These are phyloP conservation scores for Tigriopus californicus DNA, from an alignment of 2,888 invertebrate genomes.

Conservation along the genomic window DNA sequence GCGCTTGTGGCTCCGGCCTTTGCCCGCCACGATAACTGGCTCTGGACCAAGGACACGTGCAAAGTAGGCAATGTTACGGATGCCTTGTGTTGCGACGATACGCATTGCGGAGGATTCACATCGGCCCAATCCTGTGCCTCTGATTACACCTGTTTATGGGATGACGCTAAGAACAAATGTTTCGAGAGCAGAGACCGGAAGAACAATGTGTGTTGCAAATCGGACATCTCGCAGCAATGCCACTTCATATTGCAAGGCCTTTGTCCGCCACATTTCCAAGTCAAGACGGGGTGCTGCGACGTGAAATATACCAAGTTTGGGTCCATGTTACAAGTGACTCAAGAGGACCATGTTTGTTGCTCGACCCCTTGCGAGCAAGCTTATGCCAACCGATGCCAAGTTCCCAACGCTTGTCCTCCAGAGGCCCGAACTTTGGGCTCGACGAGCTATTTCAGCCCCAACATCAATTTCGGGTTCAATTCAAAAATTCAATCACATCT, in stretches of 20 bases:
- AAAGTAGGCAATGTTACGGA: neutral
- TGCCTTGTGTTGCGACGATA: conserved; percentile 3
- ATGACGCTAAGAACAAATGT: neutral
- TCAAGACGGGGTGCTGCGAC: neutral
- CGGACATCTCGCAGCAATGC: neutral
- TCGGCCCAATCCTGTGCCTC: neutral
- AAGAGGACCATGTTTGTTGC: neutral
- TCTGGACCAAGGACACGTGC: neutral
- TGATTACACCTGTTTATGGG: neutral
- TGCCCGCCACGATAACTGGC: neutral
- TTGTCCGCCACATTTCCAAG: neutral
- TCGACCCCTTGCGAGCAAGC: neutral
- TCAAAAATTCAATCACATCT: too few relatives aligned
- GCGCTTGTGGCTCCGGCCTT: too few relatives aligned
- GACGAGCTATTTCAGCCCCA: too few relatives aligned
- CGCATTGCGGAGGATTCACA: neutral
- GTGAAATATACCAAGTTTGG: neutral
- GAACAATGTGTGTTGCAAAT: neutral
- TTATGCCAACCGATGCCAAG: neutral
- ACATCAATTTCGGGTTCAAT: too few relatives aligned
- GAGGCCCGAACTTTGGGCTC: too few relatives aligned
- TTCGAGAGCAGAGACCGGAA: neutral
- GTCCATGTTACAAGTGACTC: neutral
- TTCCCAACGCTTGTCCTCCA: neutral
- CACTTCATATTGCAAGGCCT: neutral